Percentiles rank a stretch among this genome's conserved stretches.
These are phyloP conservation scores for Campylorhamphus procurvoides DNA, from an alignment of 2,113 vertebrate genomes.

Conservation along the genomic window DNA sequence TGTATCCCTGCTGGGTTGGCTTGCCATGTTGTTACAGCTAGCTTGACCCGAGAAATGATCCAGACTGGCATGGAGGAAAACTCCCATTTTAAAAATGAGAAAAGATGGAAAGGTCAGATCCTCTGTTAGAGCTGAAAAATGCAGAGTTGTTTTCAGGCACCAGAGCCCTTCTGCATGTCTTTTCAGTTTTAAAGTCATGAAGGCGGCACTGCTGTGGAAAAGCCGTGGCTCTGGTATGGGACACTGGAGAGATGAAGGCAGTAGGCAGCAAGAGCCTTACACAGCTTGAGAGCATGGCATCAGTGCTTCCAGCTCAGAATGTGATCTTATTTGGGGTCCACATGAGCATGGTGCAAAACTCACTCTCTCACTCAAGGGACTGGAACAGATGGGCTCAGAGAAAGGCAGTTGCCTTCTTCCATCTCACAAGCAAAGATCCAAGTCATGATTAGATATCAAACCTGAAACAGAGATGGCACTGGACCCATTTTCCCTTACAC, in stretches of 20 bases:
- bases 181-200: neutral
- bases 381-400: neutral
- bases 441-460: neutral
- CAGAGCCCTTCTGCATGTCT: neutral
- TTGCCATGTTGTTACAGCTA: neutral
- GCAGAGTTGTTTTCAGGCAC: neutral
- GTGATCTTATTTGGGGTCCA: neutral
- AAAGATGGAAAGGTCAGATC: neutral
- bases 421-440: neutral
- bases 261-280: neutral
- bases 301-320: neutral
- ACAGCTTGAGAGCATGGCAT: neutral
- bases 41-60: neutral
- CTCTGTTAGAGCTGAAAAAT: neutral
- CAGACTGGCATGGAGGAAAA: neutral
- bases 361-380: neutral
- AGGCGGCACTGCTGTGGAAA: neutral
- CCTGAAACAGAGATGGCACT: neutral
- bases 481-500: neutral
- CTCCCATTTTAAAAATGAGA: neutral
- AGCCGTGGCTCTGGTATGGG: neutral
- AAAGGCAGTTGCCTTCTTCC: neutral
- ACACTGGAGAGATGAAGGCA: neutral
- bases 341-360: neutral
- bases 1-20: neutral